These are phyloP conservation scores for Lacanobia oleracea DNA, from an alignment of 2,888 invertebrate species.

Conservation along the genomic window DNA sequence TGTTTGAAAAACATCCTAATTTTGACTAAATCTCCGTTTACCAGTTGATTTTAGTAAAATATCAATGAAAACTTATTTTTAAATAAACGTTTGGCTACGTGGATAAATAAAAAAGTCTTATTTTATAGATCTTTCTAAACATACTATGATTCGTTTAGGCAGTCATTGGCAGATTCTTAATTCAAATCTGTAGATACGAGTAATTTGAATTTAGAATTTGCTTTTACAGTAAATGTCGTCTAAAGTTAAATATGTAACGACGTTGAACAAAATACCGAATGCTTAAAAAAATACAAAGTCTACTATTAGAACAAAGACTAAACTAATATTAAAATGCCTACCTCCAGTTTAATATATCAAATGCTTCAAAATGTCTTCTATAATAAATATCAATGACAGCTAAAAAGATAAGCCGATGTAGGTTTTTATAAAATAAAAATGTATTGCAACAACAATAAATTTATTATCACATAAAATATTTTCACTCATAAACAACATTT, in stretches of 20 bases:
- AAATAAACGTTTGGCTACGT: neutral
- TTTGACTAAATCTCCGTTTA: neutral
- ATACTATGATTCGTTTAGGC: too few relatives aligned
- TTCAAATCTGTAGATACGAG: too few relatives aligned
- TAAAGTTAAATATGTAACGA: too few relatives aligned
- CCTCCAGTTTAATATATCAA: neutral
- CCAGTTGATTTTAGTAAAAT: neutral
- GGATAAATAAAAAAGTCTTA: neutral
- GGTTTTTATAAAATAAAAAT: conserved; percentile 36
- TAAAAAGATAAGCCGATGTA: conserved; percentile 3
- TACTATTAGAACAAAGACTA: too few relatives aligned
- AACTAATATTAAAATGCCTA: neutral
- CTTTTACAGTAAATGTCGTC: too few relatives aligned
- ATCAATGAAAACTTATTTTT: neutral
- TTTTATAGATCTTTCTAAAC: too few relatives aligned
- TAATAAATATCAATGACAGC: conserved; percentile 6
- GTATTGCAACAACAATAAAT: conserved; percentile 60
- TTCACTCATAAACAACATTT: conserved; percentile 58
- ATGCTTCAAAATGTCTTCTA: neutral
- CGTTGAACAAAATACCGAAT: too few relatives aligned
- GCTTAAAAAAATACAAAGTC: too few relatives aligned
- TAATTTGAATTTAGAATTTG: too few relatives aligned
- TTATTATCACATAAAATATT: conserved; percentile 55
- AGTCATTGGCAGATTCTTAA: too few relatives aligned
- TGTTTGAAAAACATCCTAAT: conserved; percentile 12